Base-by-base conservation (phyloP, 37 sponge, comb jelly and placozoan genomes). In the Oscarella lobularis region DNA sequence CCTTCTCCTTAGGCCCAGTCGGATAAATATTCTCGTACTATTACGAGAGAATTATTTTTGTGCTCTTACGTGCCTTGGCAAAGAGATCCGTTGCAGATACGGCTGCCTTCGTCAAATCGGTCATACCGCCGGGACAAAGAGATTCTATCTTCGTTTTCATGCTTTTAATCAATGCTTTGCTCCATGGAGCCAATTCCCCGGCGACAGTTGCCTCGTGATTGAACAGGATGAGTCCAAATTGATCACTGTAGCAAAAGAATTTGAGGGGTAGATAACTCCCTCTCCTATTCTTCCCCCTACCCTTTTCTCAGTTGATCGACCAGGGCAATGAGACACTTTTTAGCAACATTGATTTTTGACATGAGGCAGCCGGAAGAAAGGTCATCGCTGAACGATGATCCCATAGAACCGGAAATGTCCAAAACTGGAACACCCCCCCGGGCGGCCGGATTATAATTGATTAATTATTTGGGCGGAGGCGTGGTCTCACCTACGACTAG, bases 361-460 rank as follows among this genome's bases (percentile, higher is more conserved):
- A 30, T 5, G 6, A 32, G 5, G 35, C 39, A n/a, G n/a, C n/a
- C n/a, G n/a, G n/a, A n/a, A n/a, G n/a, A n/a, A n/a, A n/a, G n/a
- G n/a, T 72, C 79, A 0, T 74, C 75, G 38, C 35, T 74, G 4
- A 73, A 73, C 3, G 75, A 27, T 5, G 33, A 31, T 5, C 75
- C 40, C 84, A 83, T 83, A 35, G 79, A 78, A 4, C 84, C 84
- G 31, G 80, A 80, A 3, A 83, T 66, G 38, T 83, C 84, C 75
- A 83, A 66, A 27, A 83, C 83, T 80, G 73, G n/a, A n/a, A n/a
- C n/a, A n/a, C n/a, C n/a, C n/a, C n/a, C n/a, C n/a, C n/a, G n/a
- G n/a, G n/a, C n/a, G n/a, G n/a, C n/a, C n/a, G n/a, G n/a, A n/a
- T n/a, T n/a, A n/a, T n/a, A n/a, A n/a, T n/a, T n/a, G n/a, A n/a